Evolutionary conservation across 2,888 invertebrate genomes (phyloP).

Genomic region (Leptogaster cylindrica): DNA sequence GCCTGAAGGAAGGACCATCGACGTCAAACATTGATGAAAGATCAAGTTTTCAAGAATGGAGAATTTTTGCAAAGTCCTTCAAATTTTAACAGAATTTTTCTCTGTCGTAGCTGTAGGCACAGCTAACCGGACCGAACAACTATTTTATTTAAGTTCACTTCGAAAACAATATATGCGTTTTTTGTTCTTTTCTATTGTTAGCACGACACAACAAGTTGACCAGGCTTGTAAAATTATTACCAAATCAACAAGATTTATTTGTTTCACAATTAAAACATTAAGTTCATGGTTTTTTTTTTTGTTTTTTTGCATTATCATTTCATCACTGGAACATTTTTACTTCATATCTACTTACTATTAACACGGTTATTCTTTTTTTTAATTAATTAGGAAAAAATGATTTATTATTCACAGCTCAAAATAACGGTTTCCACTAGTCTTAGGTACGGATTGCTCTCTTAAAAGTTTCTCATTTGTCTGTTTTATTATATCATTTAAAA

Average conservation of each 20-base stretch:
- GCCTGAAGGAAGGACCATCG: neutral
- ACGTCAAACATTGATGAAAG: neutral
- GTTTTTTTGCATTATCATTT: neutral
- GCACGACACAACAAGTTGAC: neutral
- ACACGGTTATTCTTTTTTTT: conserved; percentile 14
- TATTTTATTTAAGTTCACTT: too few relatives aligned
- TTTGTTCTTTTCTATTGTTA: too few relatives aligned
- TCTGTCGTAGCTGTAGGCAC: too few relatives aligned
- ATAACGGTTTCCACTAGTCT: conserved; percentile 33
- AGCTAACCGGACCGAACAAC: neutral
- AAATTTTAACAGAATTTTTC: too few relatives aligned
- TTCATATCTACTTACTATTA: conserved; percentile 5
- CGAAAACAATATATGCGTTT: too few relatives aligned
- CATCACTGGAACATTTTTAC: conserved; percentile 3
- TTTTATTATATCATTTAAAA: neutral
- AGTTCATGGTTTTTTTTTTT: neutral
- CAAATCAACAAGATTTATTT: too few relatives aligned
- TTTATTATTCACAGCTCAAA: conserved; percentile 35
- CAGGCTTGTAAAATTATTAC: too few relatives aligned
- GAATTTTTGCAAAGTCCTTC: too few relatives aligned
- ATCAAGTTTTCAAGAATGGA: too few relatives aligned
- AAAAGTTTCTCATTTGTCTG: conserved; percentile 1
- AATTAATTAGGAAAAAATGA: conserved; percentile 33
- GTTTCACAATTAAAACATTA: too few relatives aligned
- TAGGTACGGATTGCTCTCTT: conserved; percentile 32